Conservation (phyloP, 2,888 invertebrate species). For the Sericinus montela region DNA sequence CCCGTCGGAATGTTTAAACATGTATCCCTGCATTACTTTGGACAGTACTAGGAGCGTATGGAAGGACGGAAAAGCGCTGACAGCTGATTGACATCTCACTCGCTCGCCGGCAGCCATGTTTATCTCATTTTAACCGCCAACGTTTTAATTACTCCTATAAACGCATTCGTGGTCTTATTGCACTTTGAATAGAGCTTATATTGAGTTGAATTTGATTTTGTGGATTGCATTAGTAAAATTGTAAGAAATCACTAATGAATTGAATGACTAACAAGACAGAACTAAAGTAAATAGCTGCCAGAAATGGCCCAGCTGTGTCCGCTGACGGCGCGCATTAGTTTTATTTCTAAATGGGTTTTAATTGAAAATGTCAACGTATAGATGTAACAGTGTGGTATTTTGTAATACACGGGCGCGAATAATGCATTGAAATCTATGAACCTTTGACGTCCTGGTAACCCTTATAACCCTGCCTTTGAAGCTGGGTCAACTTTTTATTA, state of each 20-base stretch:
- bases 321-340: slow-evolving; percentile 65
- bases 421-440: no score
- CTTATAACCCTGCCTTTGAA: no score
- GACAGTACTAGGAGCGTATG: slow-evolving; percentile 66
- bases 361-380: slow-evolving; percentile 62
- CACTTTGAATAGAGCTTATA: slow-evolving; percentile 18
- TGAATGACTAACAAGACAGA: slow-evolving; percentile 76
- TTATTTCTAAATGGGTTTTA: slow-evolving; percentile 74
- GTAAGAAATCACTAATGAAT: slow-evolving; percentile 69
- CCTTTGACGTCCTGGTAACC: no score
- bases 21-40: slow-evolving; percentile 43
- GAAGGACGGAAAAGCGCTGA: slow-evolving; percentile 68
- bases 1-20: slow-evolving; percentile 9
- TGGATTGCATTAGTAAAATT: slow-evolving; percentile 26
- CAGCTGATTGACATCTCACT: slow-evolving; percentile 78
- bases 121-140: slow-evolving; percentile 56
- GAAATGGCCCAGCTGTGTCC: slow-evolving; percentile 75
- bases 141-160: slow-evolving; percentile 7
- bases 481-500: no score
- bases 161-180: slow-evolving; percentile 8
- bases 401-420: slow-evolving; percentile 34
- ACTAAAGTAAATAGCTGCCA: slow-evolving; percentile 73
- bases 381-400: slow-evolving; percentile 46
- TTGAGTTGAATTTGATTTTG: slow-evolving; percentile 21
- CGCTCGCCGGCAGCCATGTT: slow-evolving; percentile 66